Percentiles rank a stretch among this genome's conserved stretches.
These are phyloP conservation scores for Gallinago jamesoni DNA, from an alignment of 2,113 vertebrate species.

Conservation along the genomic window DNA sequence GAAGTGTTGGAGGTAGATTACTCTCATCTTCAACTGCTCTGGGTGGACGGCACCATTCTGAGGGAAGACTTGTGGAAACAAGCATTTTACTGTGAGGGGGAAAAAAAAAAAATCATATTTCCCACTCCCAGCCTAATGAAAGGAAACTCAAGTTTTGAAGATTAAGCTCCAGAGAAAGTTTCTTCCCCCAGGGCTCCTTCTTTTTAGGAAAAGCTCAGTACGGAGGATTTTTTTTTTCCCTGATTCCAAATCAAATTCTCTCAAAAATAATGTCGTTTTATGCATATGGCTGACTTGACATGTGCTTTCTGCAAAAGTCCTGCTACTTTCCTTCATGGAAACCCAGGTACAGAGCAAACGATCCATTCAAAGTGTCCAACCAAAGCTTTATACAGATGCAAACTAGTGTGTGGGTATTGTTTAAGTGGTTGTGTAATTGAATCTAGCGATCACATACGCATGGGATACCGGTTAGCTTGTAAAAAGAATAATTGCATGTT, in stretches of 20 bases:
- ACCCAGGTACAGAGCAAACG: neutral
- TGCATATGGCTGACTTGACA: neutral
- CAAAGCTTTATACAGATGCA: slow-evolving; percentile 10
- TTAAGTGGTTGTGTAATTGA: slow-evolving; percentile 23
- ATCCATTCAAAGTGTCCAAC: neutral
- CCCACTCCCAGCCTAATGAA: slow-evolving; percentile 4
- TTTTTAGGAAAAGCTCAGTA: neutral
- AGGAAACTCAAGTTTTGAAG: neutral
- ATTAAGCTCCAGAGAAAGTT: slow-evolving; percentile 17
- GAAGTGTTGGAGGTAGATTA: slow-evolving; percentile 69
- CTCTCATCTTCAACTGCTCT: slow-evolving; percentile 59
- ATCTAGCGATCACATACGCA: neutral
- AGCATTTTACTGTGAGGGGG: slow-evolving; percentile 19
- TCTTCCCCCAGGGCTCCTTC: neutral
- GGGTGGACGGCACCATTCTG: neutral
- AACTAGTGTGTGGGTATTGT: slow-evolving; percentile 7
- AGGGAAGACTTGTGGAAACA: slow-evolving; percentile 10
- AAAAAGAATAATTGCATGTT: slow-evolving; percentile 19
- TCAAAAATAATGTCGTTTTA: neutral
- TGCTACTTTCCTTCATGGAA: neutral
- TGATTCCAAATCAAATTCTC: neutral
- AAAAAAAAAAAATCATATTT: neutral
- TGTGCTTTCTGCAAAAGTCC: neutral
- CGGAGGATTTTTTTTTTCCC: neutral
- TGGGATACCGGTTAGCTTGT: neutral